A percentile compares a stretch with the other conserved stretches of the same genome.
Conservation (phyloP, 1,140 invertebrate genomes). For the Leptinotarsa lineolata region DNA sequence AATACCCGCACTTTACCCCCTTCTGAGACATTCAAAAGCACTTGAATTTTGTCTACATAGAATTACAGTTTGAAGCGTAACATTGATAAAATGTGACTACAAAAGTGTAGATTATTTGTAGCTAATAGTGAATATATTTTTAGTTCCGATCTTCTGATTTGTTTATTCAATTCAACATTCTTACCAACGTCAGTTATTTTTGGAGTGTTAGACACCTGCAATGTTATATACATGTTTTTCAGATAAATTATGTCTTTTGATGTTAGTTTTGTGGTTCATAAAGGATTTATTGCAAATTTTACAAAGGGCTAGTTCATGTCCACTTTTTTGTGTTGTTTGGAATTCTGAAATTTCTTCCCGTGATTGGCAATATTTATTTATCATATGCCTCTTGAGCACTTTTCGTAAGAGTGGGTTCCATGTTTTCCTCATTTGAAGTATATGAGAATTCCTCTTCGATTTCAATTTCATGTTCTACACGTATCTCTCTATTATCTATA, state of each 20-base stretch:
- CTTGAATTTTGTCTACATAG: too few species aligned
- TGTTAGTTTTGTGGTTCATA: neutral
- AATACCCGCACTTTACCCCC: too few species aligned
- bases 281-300: slow-evolving; percentile 1
- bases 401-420: neutral
- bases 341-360: neutral
- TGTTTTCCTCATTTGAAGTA: neutral
- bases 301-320: neutral
- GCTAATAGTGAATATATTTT: slow-evolving; percentile 24
- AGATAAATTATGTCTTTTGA: neutral
- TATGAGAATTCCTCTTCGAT: neutral
- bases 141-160: slow-evolving; percentile 22
- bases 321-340: neutral
- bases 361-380: neutral
- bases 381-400: neutral
- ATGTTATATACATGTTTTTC: slow-evolving; percentile 4
- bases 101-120: slow-evolving; percentile 30
- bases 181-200: neutral
- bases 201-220: neutral
- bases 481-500: neutral
- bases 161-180: neutral
- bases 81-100: too few species aligned
- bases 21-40: too few species aligned
- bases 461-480: neutral
- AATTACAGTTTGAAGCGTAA: too few species aligned